Base-by-base conservation (phyloP, 2,888 invertebrate species). In the Hipparchia semele region DNA sequence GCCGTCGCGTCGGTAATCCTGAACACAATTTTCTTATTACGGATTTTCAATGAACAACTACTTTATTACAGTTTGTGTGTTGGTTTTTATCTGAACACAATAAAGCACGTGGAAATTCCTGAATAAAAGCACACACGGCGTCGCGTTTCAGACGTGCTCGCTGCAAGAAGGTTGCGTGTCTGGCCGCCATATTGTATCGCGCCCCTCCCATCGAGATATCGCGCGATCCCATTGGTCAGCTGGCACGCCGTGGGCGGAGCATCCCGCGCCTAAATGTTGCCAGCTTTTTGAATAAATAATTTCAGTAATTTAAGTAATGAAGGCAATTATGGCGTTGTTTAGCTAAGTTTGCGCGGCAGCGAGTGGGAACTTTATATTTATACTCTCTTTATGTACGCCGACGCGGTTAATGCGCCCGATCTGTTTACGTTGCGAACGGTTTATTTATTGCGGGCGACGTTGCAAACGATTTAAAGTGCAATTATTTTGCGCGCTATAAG, bases 301-400 rank as follows among this genome's bases (percentile, higher is more conserved):
- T 94, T 94, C 91, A 91, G 93, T 94, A 94, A 94, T 94, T 94
- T 94, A 94, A 94, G 94, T 94, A 94, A 94, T 94, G 94, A 94
- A 94, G 94, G 94, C 93, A 94, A 94, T 94, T 94, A 94, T 93
- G 94, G 94, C 92, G 93, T 93, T 94, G 94, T 94, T 94, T 94
- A 94, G 94, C 93, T 94, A 94, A 94, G 94, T 93, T 94, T 90
- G 93, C 91, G 92, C 90, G 90, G 90, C 90, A 87, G 90, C 90
- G 90, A 88, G 88, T 88, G 90, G 87, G 90, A 93, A 94, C 93
- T 94, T 93, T 94, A 94, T 94, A 93, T 93, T 94, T 94, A 94
- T 93, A 92, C 86, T 91, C 92, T 93, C 92, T 93, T 93, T 93
- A 93, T 94, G 90, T 93, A 94, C 91, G 92, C 91, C 91, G 92